phyloP scores from a whole-genome alignment of 2,888 invertebrate species.

The Aromia moschata region DNA sequence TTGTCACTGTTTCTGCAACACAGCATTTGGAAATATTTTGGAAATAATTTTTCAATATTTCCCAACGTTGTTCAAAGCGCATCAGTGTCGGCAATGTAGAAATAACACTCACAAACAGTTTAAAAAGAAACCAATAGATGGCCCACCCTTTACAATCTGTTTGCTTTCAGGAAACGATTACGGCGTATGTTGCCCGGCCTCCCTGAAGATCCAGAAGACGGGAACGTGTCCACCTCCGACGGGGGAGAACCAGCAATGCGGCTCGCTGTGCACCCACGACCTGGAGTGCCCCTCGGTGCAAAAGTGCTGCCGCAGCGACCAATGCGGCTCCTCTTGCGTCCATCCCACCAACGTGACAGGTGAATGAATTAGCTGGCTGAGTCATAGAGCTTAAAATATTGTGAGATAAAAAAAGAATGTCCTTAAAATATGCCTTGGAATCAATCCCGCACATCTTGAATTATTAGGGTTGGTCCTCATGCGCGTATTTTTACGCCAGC shows the following conservation, averaged over 20 bases:
- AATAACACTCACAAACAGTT: too few species aligned
- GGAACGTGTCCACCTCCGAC: slow-evolving; percentile 76
- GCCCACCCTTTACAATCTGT: too few species aligned
- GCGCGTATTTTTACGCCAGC: too few species aligned
- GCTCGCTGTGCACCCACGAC: slow-evolving; percentile 78
- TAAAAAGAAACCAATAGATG: too few species aligned
- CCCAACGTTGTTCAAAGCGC: too few species aligned
- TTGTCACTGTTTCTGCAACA: too few species aligned
- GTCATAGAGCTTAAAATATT: slow-evolving; percentile 34
- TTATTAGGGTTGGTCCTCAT: too few species aligned
- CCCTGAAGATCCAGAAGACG: slow-evolving; percentile 77
- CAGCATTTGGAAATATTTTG: too few species aligned
- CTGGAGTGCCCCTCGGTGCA: slow-evolving; percentile 83
- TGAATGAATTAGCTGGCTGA: slow-evolving; percentile 46
- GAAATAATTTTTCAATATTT: too few species aligned
- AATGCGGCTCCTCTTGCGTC: slow-evolving; percentile 78
- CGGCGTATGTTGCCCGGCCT: slow-evolving; percentile 87
- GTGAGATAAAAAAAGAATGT: slow-evolving; percentile 26
- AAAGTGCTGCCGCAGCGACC: slow-evolving; percentile 81
- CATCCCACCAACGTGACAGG: slow-evolving; percentile 79
- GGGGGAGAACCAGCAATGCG: slow-evolving; percentile 66
- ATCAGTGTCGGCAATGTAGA: too few species aligned
- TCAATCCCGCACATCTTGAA: too few species aligned
- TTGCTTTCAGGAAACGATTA: slow-evolving; percentile 81
- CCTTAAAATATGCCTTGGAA: too few species aligned